Evolutionary conservation across 2,888 invertebrate genomes (phyloP).

Genomic region (Xanthia icteritia): DNA sequence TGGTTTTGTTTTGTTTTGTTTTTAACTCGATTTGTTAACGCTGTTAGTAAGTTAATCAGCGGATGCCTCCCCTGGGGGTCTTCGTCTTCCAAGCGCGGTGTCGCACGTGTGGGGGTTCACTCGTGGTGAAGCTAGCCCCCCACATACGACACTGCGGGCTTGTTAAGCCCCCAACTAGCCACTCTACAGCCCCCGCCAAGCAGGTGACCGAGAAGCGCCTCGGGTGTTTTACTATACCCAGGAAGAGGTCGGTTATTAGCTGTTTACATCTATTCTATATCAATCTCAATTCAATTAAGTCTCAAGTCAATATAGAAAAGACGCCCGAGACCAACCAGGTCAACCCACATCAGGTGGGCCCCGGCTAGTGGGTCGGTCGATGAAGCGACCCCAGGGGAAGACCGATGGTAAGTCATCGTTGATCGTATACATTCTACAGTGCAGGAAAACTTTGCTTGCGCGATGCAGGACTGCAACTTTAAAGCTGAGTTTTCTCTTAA

Average conservation of each 20-base stretch:
- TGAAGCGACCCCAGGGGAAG: constrained; percentile 63
- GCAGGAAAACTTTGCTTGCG: constrained; percentile 48
- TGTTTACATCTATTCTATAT: constrained; percentile 5
- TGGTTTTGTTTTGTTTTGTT: constrained; percentile 6
- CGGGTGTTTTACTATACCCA: constrained; percentile 48
- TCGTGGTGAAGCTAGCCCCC: constrained; percentile 46
- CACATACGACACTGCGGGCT: constrained; percentile 31
- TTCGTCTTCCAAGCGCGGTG: constrained; percentile 55
- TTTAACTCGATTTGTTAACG: constrained; percentile 14
- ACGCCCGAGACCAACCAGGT: constrained; percentile 50
- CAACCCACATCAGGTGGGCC: constrained; percentile 25
- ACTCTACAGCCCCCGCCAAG: constrained; percentile 27
- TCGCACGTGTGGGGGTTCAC: constrained; percentile 14
- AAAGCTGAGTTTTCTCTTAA: background rate
- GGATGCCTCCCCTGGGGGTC: constrained; percentile 60
- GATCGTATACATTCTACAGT: background rate
- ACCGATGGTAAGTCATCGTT: constrained; percentile 18
- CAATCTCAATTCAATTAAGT: too few species aligned
- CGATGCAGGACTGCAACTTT: constrained; percentile 39
- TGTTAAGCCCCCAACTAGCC: constrained; percentile 52
- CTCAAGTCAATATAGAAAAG: background rate
- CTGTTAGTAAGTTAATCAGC: constrained; percentile 47
- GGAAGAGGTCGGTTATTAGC: constrained; percentile 35
- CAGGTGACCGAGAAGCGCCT: constrained; percentile 51
- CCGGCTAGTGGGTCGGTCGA: constrained; percentile 56